phyloP scores from a whole-genome alignment of 2,888 invertebrate species.

The Dorcus parallelipipedus region DNA sequence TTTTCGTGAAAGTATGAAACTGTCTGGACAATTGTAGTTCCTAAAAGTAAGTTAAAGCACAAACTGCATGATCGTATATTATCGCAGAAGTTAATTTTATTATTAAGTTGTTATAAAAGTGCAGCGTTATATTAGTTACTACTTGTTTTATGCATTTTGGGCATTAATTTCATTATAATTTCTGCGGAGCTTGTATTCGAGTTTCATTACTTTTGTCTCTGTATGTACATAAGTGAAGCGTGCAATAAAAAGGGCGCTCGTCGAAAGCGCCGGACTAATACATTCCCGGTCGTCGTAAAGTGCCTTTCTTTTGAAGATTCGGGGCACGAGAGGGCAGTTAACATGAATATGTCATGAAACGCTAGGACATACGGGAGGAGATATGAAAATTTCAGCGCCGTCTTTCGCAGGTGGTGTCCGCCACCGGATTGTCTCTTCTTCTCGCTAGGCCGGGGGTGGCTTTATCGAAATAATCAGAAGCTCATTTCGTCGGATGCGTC shows the following conservation, averaged over 20 bases:
- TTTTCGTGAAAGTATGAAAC: too few relatives aligned
- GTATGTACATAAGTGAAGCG: not conserved
- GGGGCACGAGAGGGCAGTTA: not conserved
- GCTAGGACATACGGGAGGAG: not conserved
- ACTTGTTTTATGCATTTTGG: too few relatives aligned
- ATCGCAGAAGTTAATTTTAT: too few relatives aligned
- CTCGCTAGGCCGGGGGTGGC: not conserved
- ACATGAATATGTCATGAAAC: conserved; percentile 1
- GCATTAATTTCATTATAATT: too few relatives aligned
- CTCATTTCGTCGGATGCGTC: not conserved
- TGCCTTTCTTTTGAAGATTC: conserved; percentile 9
- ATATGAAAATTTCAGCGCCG: conserved; percentile 1
- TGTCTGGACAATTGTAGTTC: too few relatives aligned
- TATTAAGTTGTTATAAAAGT: too few relatives aligned
- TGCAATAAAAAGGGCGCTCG: not conserved
- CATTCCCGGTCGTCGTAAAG: conserved; percentile 5
- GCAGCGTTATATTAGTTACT: too few relatives aligned
- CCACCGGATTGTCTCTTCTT: not conserved
- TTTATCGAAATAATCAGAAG: not conserved
- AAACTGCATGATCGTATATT: too few relatives aligned
- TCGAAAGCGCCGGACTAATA: not conserved
- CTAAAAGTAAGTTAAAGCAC: too few relatives aligned
- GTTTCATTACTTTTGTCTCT: too few relatives aligned
- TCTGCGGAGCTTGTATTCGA: too few relatives aligned
- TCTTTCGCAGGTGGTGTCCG: not conserved